Base-by-base conservation (phyloP, 2,888 invertebrate genomes). In the Erebia aethiops region DNA sequence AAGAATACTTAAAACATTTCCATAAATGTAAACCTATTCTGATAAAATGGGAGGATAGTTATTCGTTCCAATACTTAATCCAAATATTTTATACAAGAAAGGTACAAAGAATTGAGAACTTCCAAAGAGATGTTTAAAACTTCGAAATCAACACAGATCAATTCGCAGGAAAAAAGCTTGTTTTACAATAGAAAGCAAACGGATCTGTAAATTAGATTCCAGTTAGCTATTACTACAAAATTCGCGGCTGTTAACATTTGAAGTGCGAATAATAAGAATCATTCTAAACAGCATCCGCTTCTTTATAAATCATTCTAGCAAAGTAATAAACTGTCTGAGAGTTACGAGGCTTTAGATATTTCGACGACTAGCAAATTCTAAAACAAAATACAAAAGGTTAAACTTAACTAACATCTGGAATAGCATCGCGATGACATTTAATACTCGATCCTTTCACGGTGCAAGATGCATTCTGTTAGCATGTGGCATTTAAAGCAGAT, bases 341-440 rank as follows among this genome's bases (percentile, higher is more conserved):
- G 56, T 54, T 65, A 65, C 13, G 35, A 41, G 58, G 67, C 13
- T 54, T 54, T 58, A 57, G 16, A 60, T 67, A 60, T 60, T 60
- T 58, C 43, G 65, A 65, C 43, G 63, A 60, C 60, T 56, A 58
- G n/a, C 60, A 21, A 60, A 64, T 58, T 43, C 54, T 52, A 16
- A 71, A 51, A 71, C 65, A 57, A 71, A 67, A 71, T 57, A 52
- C 18, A 57, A 72, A 70, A 74, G 73, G 71, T 66, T 66, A 67
- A 79, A 76, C 85, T 86, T 86, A 83, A 83, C 81, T 80, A 80
- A 79, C 81, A 81, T 80, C 80, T 78, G 79, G 84, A 86, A 84
- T 80, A 80, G 83, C 81, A 89, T 87, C 88, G 85, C 87, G 87
- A 87, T 86, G 87, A 84, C 85, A 88, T 91, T 90, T 87, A 83